Percentiles rank a stretch among this genome's conserved stretches.
These are phyloP conservation scores for Octomys mimax DNA, from an alignment of 2,797 vertebrate species.

Conservation along the genomic window DNA sequence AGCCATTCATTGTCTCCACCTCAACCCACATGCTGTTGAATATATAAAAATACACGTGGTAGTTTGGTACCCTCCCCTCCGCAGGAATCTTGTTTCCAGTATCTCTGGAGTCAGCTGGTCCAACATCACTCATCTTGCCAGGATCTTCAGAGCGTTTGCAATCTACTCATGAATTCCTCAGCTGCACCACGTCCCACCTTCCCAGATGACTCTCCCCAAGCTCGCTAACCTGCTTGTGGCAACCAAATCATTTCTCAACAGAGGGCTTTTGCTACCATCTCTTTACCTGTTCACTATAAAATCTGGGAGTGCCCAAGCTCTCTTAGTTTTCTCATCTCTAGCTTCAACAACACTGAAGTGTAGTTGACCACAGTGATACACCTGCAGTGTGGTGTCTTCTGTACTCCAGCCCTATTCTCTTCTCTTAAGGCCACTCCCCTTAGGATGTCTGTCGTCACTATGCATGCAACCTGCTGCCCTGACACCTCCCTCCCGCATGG, in stretches of 20 bases:
- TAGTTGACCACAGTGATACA: not conserved
- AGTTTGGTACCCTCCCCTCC: not conserved
- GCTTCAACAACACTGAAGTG: not conserved
- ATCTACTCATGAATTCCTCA: not conserved
- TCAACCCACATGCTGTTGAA: not conserved
- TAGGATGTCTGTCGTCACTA: not conserved
- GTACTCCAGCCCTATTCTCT: not conserved
- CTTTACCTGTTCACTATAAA: not conserved
- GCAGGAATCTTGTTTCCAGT: not conserved
- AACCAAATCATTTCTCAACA: not conserved
- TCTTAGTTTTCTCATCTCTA: not conserved
- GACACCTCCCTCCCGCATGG: not conserved
- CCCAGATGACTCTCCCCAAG: not conserved
- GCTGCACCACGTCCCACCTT: not conserved
- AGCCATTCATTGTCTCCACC: not conserved
- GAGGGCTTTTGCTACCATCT: not conserved
- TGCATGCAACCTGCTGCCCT: not conserved
- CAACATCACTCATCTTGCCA: not conserved
- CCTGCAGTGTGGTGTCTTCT: not conserved
- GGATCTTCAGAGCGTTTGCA: not conserved
- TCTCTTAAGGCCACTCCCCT: not conserved
- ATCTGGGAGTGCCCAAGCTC: not conserved
- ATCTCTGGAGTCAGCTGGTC: not conserved
- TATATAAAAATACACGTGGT: not conserved
- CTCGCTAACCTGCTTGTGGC: not conserved